Base-by-base conservation (phyloP, 2,797 vertebrate species). In the Lophius americanus region DNA sequence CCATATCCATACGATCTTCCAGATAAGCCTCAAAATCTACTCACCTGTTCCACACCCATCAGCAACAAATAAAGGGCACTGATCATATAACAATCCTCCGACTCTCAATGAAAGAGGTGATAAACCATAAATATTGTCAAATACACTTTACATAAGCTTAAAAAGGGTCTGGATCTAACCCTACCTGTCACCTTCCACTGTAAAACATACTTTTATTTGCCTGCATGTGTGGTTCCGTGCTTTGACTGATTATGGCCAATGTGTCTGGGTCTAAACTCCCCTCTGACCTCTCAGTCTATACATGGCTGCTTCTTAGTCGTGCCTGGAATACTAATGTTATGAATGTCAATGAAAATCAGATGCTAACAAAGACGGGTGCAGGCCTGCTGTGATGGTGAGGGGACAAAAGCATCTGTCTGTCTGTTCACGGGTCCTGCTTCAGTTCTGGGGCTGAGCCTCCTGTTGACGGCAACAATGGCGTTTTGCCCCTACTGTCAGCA, bases 311-410 rank as follows among this genome's bases (percentile, higher is more conserved):
- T 52, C 74, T 69, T 65, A 57, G 71, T 55, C 70, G 82, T 89
- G 92, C 60, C 64, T 71, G 54, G 91, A 93, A 93, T 93, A 86
- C 86, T 89, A 93, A 93, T 91, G 70, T 69, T 76, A 73, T 51
- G 75, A 85, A 88, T 81, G 72, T 83, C 83, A 87, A 90, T 90
- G 91, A 88, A 89, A 91, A 92, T 91, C 79, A 86, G 73, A 64
- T 56, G 13, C 60, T 73, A 85, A 85, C 86, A 92, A 91, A 91
- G 85, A 78, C 68, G 80, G 43, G 68, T 32, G 63, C 63, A 48
- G 78, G 79, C 69, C 75, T 83, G 78, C 74, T 82, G 85, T 81
- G 82, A 81, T 74, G 85, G 77, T 59, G 54, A 75, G 81, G 63
- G 81, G 79, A 90, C 86, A 90, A 88, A 92, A 89, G 75, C 79